A percentile compares a stretch with the other conserved stretches of the same genome.
Evolutionary conservation across 2,113 vertebrate genomes (phyloP).

Genomic region (Melanotaenia duboulayi): DNA sequence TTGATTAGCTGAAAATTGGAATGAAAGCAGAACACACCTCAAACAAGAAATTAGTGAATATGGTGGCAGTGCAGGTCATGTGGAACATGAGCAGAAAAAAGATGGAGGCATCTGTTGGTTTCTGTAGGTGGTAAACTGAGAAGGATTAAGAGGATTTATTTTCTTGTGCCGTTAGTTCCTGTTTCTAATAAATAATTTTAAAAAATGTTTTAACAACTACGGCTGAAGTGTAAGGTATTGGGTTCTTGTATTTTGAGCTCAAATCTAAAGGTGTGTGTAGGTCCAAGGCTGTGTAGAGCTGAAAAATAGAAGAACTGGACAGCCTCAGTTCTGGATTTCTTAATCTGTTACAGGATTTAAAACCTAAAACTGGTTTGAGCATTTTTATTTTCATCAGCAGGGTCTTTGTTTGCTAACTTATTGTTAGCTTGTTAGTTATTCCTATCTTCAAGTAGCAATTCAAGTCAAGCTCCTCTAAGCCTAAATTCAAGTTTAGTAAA

Average conservation of each 20-base stretch:
- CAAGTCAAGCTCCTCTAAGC: too few relatives aligned
- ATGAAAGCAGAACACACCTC: not conserved
- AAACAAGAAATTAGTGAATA: conserved; percentile 5
- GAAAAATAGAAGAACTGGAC: conserved; percentile 5
- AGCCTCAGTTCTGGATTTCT: not conserved
- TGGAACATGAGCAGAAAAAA: conserved; percentile 1
- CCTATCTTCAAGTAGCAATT: too few relatives aligned
- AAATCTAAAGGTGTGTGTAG: not conserved
- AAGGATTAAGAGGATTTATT: conserved; percentile 1
- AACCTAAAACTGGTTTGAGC: not conserved
- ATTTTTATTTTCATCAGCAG: too few relatives aligned
- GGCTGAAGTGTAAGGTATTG: not conserved
- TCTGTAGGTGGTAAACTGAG: not conserved
- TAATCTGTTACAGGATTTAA: not conserved
- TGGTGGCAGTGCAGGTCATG: not conserved
- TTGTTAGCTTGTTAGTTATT: too few relatives aligned
- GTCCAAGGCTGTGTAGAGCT: conserved; percentile 6
- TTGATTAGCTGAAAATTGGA: conserved; percentile 15
- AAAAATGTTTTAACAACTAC: not conserved
- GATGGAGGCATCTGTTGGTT: not conserved
- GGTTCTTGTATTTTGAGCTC: conserved; percentile 18
- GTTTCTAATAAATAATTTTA: too few relatives aligned
- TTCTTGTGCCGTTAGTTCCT: not conserved
- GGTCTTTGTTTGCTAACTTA: too few relatives aligned
- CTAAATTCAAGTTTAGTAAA: too few relatives aligned